Conservation (phyloP, 2,113 vertebrate genomes). For the Gavia stellata region DNA sequence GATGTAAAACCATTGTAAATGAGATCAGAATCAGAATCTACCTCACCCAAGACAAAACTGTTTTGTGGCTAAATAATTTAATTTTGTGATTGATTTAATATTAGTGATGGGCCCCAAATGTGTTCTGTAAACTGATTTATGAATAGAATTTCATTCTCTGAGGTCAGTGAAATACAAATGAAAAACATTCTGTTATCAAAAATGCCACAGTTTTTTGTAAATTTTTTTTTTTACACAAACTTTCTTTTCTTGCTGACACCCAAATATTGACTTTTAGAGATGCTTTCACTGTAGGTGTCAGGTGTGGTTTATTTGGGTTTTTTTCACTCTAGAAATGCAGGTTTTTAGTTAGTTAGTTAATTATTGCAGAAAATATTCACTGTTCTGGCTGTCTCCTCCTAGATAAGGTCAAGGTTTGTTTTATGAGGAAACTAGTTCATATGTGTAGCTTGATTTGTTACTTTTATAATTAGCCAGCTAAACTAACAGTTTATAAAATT, state of each 20-base stretch:
- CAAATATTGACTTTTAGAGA: background rate
- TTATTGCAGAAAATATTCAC: background rate
- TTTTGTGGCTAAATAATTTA: constrained; percentile 40
- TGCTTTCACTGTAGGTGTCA: background rate
- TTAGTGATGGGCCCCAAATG: constrained; percentile 1
- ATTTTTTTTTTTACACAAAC: background rate
- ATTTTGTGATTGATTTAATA: constrained; percentile 56
- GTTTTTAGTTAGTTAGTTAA: background rate
- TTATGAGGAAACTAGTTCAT: background rate
- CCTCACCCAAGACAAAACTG: constrained; percentile 44
- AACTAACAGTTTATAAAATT: constrained; percentile 8
- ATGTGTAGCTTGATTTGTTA: background rate
- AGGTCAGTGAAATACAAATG: background rate
- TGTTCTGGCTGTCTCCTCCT: background rate
- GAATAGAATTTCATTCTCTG: constrained; percentile 25
- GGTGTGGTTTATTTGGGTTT: background rate
- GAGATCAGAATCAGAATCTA: constrained; percentile 42
- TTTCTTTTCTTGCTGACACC: background rate
- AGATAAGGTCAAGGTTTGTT: background rate
- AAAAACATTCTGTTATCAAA: background rate
- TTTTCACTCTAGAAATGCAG: background rate
- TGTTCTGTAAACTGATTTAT: constrained; percentile 10
- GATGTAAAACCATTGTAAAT: constrained; percentile 54
- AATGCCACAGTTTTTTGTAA: background rate
- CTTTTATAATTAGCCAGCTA: background rate